Base-by-base conservation (phyloP, 2,797 vertebrate genomes). In the Hipposideros larvatus region DNA sequence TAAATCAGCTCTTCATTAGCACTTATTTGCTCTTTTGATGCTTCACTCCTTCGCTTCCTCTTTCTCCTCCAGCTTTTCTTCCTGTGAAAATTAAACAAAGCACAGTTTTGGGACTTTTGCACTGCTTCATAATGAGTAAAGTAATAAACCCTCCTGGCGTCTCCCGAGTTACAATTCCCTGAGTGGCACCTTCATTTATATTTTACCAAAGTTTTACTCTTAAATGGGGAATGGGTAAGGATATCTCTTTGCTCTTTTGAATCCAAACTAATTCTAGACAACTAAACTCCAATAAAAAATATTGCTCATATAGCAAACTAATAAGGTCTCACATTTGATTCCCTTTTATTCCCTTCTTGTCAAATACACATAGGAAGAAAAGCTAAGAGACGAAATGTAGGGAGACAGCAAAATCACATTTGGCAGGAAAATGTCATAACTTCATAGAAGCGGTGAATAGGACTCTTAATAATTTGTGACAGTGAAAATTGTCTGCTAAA, bases 391-490 rank as follows among this genome's bases (percentile, higher is more conserved):
- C n/a, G 26, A 90, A 92, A 65, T 75, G 4, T 53, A 86, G 6
- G 74, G 21, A 6, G 8, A 46, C 80, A 89, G 28, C 53, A 95
- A 73, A 88, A 78, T 73, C 59, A 87, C 13, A 80, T 78, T 92
- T 68, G 78, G 8, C 34, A 91, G 19, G 65, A 57, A 92, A 59
- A 70, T 89, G 1, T 24, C 34, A 37, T 82, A 41, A 86, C 15
- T 80, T 31, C n/a, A 22, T 24, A 61, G 24, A 63, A 59, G 19
- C 78, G 24, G 77, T 94, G 41, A 93, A 34, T 13, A 86, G 21
- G 91, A 95, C 88, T 77, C 16, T 61, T 61, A 59, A 91, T 87
- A 41, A 92, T 70, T 78, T 90, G 34, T 86, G 5, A 71, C 55
- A 24, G 57, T 79, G 9, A 87, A 86, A 96, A 85, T n/a, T 7